phyloP scores from a whole-genome alignment of 2,888 invertebrate genomes.

The Gisinianus flammeolus region DNA sequence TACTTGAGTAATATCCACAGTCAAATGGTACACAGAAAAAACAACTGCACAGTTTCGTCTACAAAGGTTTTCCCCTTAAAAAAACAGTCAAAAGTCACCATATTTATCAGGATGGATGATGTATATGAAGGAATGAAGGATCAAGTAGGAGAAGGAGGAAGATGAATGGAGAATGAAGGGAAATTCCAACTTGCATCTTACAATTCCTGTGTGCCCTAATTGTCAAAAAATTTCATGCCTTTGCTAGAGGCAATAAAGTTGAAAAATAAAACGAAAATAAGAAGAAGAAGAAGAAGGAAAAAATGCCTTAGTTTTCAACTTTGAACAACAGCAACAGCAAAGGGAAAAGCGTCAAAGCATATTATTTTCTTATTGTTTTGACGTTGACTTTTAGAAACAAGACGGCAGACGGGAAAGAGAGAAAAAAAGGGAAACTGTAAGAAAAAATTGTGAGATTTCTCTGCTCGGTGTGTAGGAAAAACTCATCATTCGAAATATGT shows the following conservation, averaged over 20 bases:
- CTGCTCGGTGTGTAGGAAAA: too few species aligned
- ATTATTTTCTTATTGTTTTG: not conserved
- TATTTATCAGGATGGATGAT: not conserved
- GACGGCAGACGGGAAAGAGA: too few species aligned
- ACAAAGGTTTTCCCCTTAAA: not conserved
- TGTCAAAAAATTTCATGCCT: not conserved
- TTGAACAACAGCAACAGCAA: not conserved
- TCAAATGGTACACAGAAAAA: too few species aligned
- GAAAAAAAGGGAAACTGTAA: too few species aligned
- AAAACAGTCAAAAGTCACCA: slow-evolving; percentile 2
- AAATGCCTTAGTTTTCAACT: not conserved
- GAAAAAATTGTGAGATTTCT: too few species aligned
- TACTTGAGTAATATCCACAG: too few species aligned
- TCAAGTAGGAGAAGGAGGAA: too few species aligned
- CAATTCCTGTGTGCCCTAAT: not conserved
- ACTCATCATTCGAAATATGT: too few species aligned
- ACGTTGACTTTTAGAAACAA: too few species aligned
- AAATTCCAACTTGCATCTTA: not conserved
- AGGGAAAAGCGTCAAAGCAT: not conserved
- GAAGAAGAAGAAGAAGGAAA: not conserved
- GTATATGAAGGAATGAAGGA: not conserved
- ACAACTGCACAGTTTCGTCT: too few species aligned
- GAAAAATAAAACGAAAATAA: not conserved
- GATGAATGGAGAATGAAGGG: not conserved
- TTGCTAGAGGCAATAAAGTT: not conserved